phyloP scores from a whole-genome alignment of 2,113 vertebrate genomes.

The Gambusia affinis region DNA sequence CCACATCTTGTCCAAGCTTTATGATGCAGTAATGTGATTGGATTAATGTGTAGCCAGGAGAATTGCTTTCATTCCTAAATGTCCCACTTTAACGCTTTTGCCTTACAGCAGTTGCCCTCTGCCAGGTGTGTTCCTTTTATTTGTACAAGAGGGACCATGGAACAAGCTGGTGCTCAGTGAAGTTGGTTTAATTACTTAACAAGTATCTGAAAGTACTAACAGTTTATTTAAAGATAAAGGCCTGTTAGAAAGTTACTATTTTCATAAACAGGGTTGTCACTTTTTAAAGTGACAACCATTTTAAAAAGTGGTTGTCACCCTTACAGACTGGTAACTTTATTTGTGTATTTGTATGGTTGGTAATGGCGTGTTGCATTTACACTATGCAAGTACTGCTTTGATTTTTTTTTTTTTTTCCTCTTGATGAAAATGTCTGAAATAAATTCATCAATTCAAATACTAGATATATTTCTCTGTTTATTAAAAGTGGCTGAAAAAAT shows the following conservation, averaged over 20 bases:
- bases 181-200: background rate
- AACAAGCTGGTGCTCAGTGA: background rate
- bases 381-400: too few relatives aligned
- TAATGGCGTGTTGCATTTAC: too few relatives aligned
- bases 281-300: too few relatives aligned
- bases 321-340: background rate
- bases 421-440: too few relatives aligned
- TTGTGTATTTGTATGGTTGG: too few relatives aligned
- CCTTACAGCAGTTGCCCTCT: background rate
- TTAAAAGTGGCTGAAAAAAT: too few relatives aligned
- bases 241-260: background rate
- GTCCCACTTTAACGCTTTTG: background rate
- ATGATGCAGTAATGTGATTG: constrained; percentile 18
- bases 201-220: background rate
- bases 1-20: constrained; percentile 17
- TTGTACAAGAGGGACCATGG: background rate
- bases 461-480: background rate
- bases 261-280: too few relatives aligned
- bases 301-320: too few relatives aligned
- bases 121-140: constrained; percentile 10
- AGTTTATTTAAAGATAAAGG: background rate
- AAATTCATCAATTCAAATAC: background rate
- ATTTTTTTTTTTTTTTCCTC: too few relatives aligned
- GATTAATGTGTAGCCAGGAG: constrained; percentile 9
- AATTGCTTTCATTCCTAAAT: background rate